These are phyloP conservation scores for Falco cherrug DNA, from an alignment of 2,797 vertebrate genomes.

Conservation along the genomic window DNA sequence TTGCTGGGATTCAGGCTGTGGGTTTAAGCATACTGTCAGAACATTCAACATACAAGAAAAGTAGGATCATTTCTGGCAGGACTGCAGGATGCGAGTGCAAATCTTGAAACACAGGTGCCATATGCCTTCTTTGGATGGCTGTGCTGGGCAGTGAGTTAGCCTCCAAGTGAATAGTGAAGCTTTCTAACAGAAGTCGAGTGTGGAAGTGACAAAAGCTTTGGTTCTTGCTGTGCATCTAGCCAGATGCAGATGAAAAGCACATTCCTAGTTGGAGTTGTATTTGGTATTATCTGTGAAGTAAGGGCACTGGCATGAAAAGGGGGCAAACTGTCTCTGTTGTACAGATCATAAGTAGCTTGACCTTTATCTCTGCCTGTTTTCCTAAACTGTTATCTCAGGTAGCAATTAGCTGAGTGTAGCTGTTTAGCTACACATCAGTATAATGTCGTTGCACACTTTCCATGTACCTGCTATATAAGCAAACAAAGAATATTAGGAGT, in stretches of 20 bases:
- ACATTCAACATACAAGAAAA: background rate
- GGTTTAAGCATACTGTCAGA: no score
- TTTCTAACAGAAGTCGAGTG: background rate
- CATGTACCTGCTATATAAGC: background rate
- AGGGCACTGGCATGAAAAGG: background rate
- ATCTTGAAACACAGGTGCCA: background rate
- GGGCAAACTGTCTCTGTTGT: background rate
- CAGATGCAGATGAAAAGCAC: background rate
- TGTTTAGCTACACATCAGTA: background rate
- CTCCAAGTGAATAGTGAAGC: background rate
- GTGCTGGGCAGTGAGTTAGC: background rate
- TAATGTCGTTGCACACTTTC: background rate
- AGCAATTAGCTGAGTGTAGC: background rate
- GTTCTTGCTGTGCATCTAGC: background rate
- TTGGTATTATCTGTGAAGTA: background rate
- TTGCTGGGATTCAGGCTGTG: background rate
- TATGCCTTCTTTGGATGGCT: background rate
- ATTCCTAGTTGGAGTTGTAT: background rate
- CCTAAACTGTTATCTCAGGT: background rate
- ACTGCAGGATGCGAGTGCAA: background rate
- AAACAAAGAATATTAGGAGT: background rate
- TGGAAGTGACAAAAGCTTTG: background rate
- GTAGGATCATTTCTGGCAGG: background rate
- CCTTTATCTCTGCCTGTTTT: background rate
- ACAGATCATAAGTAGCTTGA: background rate